These are phyloP conservation scores for Crematogaster levior DNA, from an alignment of 2,888 invertebrate species.

Conservation along the genomic window DNA sequence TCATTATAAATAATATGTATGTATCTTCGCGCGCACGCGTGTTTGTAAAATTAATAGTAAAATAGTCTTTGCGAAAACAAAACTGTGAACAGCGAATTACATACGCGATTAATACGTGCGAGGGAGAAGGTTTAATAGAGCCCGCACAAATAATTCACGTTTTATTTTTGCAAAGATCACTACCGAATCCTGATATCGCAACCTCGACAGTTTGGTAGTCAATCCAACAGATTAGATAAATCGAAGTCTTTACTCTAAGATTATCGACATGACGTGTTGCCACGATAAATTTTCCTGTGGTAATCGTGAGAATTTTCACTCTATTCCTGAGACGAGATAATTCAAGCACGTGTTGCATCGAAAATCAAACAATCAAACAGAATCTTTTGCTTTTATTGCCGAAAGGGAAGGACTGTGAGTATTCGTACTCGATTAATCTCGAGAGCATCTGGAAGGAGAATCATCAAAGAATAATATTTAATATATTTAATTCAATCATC, in stretches of 20 bases:
- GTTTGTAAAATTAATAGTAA: no score
- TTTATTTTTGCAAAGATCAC: not conserved
- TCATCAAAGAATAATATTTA: not conserved
- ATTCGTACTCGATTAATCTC: not conserved
- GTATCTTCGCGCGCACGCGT: no score
- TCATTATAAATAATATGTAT: no score
- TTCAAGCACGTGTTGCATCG: not conserved
- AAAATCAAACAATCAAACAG: not conserved
- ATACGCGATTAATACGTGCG: not conserved
- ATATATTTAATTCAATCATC: not conserved
- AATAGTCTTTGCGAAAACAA: not conserved
- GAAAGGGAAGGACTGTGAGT: no score
- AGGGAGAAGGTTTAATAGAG: no score
- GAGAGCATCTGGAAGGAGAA: not conserved
- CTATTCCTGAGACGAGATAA: not conserved
- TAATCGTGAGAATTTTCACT: conserved; percentile 22
- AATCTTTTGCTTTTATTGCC: not conserved
- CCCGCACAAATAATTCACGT: not conserved
- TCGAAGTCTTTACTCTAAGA: conserved; percentile 49
- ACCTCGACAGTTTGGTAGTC: not conserved
- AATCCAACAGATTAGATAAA: conserved; percentile 73
- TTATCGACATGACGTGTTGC: conserved; percentile 52
- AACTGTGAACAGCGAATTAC: not conserved
- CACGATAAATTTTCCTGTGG: conserved; percentile 55
- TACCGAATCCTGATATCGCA: conserved; percentile 10